Conservation (phyloP, 2,113 vertebrate genomes). For the Oreochromis aureus region DNA sequence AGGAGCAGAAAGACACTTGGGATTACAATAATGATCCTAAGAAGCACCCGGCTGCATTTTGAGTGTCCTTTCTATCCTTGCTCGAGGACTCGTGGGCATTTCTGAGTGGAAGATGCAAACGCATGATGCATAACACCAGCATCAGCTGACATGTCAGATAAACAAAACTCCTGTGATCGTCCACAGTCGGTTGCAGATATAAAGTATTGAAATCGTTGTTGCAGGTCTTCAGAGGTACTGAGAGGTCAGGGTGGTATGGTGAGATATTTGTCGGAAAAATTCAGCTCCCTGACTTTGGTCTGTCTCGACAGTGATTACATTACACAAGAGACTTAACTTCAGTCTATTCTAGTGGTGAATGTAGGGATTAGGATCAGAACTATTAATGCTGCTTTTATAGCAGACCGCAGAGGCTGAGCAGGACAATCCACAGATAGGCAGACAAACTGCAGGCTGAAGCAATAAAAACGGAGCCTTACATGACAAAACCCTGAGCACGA, state of each 20-base stretch:
- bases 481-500: not conserved
- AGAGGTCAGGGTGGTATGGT: not conserved
- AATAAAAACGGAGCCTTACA: not conserved
- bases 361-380: conserved; percentile 4
- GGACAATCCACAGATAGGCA: not conserved
- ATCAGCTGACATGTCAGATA: not conserved
- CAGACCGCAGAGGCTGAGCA: not conserved
- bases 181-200: not conserved
- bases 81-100: conserved; percentile 38
- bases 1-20: conserved; percentile 39
- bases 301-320: not conserved
- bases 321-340: conserved; percentile 6
- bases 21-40: conserved; percentile 46
- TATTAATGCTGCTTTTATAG: not conserved
- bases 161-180: not conserved
- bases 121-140: not conserved
- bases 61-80: conserved; percentile 51
- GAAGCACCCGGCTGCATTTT: conserved; percentile 47
- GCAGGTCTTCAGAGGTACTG: not conserved
- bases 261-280: not conserved
- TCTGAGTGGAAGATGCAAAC: conserved; percentile 11
- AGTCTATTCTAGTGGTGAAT: not conserved
- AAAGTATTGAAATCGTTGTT: not conserved
- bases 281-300: not conserved
- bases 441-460: not conserved